Percentiles rank a stretch among this genome's conserved stretches.
Conservation (phyloP, 2,113 vertebrate species). For the Apus apus region DNA sequence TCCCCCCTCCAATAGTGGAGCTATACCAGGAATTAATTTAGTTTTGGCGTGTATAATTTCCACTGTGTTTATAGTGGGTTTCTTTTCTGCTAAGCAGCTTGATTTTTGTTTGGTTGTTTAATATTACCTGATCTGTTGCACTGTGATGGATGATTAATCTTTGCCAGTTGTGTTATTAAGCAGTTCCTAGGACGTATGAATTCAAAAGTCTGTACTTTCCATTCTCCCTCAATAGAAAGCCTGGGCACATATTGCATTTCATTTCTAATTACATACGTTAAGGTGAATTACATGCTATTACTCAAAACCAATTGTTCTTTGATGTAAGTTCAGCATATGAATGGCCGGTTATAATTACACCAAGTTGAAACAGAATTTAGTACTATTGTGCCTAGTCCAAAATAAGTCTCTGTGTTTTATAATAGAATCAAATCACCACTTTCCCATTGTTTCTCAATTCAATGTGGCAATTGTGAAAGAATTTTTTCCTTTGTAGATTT, state of each 20-base stretch:
- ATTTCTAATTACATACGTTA: not conserved
- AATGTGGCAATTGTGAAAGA: not conserved
- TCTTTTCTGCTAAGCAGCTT: not conserved
- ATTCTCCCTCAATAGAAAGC: not conserved
- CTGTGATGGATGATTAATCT: slow-evolving; percentile 6
- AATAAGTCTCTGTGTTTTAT: not conserved
- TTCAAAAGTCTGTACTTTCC: slow-evolving; percentile 4
- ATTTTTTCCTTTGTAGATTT: not conserved
- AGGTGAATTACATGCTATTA: slow-evolving; percentile 18
- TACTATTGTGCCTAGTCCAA: not conserved
- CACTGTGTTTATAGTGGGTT: not conserved
- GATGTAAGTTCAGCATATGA: not conserved
- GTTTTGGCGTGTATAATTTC: not conserved
- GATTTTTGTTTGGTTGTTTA: slow-evolving; percentile 9
- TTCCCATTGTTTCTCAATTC: slow-evolving; percentile 13
- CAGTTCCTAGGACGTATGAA: not conserved
- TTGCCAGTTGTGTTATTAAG: not conserved
- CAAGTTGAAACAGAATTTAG: not conserved
- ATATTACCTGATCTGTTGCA: slow-evolving; percentile 1
- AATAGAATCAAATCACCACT: not conserved
- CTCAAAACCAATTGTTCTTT: slow-evolving; percentile 46
- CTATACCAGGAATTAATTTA: not conserved
- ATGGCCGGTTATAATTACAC: not conserved
- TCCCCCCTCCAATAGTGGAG: not conserved
- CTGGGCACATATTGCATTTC: slow-evolving; percentile 9